Evolutionary conservation across 2,797 vertebrate genomes (phyloP), one percentile per base, ranked within the genome.

Genomic region (Channa striata): DNA sequence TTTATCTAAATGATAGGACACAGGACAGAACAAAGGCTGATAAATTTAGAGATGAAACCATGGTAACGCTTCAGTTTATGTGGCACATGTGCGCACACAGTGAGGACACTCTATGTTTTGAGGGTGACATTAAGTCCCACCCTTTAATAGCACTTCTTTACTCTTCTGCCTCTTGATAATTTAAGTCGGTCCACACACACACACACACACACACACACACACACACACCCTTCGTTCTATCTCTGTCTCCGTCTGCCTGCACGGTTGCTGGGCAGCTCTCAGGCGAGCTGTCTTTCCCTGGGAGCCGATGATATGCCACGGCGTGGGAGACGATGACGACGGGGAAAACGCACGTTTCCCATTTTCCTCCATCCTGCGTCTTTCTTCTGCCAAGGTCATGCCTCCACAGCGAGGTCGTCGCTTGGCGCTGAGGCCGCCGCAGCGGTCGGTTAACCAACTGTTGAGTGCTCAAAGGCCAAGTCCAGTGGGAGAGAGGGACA

Each of bases 261-360:
- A 16, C 37, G 39, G 81, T 79, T 81, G 71, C 75, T 40, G 62
- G 80, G 73, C 62, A 75, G 82, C 81, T 81, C 63, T 37, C 52
- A 59, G 85, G 77, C 78, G 30, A 84, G 58, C 84, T 85, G 82
- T 89, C 81, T 43, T 63, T 74, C 72, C 67, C 78, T 56, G 74
- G 60, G 71, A 78, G 56, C 68, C 63, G 54, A 52, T 90, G 84
- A 88, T 80, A 74, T 6, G 34, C 34, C 36, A 30, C 58, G 63
- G 76, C 56, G 39, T 4, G 56, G 62, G 72, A 46, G 40, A 59
- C 40, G 16, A 52, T 53, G 21, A 48, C 3, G 0, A 21, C 20
- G 59, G 77, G 74, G 46, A 52, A 34, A 44, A 59, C 0, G 0
- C 2, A 11, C 34, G 36, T 30, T 5, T 50, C 44, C 34, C 2